Evolutionary conservation across 2,113 vertebrate species (phyloP).

Genomic region (Hydrolagus affinis): DNA sequence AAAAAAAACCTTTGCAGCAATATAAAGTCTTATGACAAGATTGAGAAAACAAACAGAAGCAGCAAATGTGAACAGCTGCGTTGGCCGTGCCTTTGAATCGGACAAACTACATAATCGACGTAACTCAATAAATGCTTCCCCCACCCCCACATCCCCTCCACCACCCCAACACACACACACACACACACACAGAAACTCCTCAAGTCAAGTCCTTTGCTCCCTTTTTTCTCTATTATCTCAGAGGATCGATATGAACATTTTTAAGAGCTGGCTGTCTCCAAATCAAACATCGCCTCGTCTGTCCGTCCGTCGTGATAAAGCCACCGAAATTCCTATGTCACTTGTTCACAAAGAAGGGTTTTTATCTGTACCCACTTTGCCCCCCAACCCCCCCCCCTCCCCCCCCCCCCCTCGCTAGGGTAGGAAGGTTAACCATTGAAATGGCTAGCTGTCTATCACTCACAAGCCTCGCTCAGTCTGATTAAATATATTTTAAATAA

Average conservation of each 20-base stretch:
- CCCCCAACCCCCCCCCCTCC: too few relatives aligned
- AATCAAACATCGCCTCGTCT: slow-evolving; percentile 88
- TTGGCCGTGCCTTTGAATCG: neutral
- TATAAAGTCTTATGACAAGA: neutral
- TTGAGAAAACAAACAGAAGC: neutral
- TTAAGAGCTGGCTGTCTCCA: slow-evolving; percentile 84
- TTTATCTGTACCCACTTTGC: slow-evolving; percentile 58
- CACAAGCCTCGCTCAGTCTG: slow-evolving; percentile 34
- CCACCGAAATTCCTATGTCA: slow-evolving; percentile 98
- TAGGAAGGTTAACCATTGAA: neutral
- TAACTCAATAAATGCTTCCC: neutral
- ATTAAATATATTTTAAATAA: neutral
- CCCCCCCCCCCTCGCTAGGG: slow-evolving; percentile 30
- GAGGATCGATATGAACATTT: slow-evolving; percentile 76
- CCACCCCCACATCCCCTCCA: neutral
- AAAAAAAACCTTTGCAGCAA: neutral
- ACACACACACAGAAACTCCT: neutral
- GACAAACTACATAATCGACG: neutral
- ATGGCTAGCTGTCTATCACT: slow-evolving; percentile 35
- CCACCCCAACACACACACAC: too few relatives aligned
- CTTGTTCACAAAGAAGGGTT: slow-evolving; percentile 73
- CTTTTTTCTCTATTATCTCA: slow-evolving; percentile 85
- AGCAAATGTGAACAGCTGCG: neutral
- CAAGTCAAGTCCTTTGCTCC: slow-evolving; percentile 51
- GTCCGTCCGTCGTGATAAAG: slow-evolving; percentile 94